Base-by-base conservation (phyloP, 2,888 invertebrate species). In the Trachelus stipa region DNA sequence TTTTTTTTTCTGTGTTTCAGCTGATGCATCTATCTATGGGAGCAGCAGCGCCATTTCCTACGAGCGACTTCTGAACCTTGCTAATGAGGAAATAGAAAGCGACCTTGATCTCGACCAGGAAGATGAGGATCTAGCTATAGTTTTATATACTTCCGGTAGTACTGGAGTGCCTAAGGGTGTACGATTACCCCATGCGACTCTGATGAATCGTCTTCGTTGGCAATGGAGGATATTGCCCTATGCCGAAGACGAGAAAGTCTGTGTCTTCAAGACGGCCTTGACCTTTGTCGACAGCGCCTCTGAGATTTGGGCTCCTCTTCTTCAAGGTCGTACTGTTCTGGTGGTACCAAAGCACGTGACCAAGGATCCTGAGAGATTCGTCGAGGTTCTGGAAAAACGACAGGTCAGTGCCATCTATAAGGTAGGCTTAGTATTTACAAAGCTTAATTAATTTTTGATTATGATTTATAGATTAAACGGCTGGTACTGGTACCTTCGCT, bases 131-230 rank as follows among this genome's bases (percentile, higher is more conserved):
- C 92, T 95, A 12, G 96, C 95, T 0, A 94, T 96, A 74, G 94
- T 97, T 31, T 91, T 97, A 31, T 97, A 97, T 86, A 97, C 97
- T 69, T 98, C 98, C 35, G 98, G 98, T 23, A 97, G 97, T 88
- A 97, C 97, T 0, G 98, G 97, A 0, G 92, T 96, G 31, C 97
- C 97, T 9, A 98, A 98, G 94, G 98, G 97, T 89, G 98, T 98
- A 0, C 94, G 96, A 40, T 91, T 98, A 11, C 94, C 95, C 0
- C 96, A 97, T 88, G 93, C 94, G 34, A 95, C 96, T 0, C 93
- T 97, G 76, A 92, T 97, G 87, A 97, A 98, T 90, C 95, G 98
- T 0, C 93, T 98, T 31, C 94, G 94, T 90, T 98, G 98, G 97
- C 98, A 98, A 90, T 98, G 97, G 94, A 93, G 94, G 30, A 93